Conservation (phyloP, 2,797 vertebrate genomes). For the Tiaroga cobitis region DNA sequence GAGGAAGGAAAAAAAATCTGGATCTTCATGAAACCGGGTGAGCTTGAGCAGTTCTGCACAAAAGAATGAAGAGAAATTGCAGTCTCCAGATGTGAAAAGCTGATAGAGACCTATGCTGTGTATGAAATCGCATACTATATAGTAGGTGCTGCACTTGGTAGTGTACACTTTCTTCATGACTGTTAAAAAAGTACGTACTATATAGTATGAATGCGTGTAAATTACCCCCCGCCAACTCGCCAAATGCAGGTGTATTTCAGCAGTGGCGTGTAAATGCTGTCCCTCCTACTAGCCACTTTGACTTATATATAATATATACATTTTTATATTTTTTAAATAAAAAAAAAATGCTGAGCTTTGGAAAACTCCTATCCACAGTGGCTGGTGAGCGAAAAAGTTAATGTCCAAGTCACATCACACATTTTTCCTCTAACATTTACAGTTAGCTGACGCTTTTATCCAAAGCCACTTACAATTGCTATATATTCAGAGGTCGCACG, state of each 20-base stretch:
- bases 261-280: background rate
- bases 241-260: too few species aligned
- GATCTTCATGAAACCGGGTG: background rate
- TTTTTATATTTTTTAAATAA: too few species aligned
- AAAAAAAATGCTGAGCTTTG: too few species aligned
- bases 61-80: constrained; percentile 1
- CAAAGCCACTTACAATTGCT: too few species aligned
- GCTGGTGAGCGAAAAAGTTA: too few species aligned
- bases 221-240: background rate
- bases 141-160: background rate
- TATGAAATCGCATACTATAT: background rate
- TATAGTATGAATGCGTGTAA: background rate
- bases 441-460: too few species aligned
- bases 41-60: background rate
- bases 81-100: background rate
- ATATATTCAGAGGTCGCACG: too few species aligned
- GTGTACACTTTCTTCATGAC: background rate
- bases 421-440: background rate
- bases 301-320: too few species aligned
- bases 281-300: too few species aligned
- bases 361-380: too few species aligned
- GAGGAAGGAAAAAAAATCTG: background rate
- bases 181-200: background rate
- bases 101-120: background rate
- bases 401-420: background rate